Percentiles rank a stretch among this genome's conserved stretches.
Evolutionary conservation across 2,797 vertebrate genomes (phyloP).

Genomic region (Allobates femoralis): DNA sequence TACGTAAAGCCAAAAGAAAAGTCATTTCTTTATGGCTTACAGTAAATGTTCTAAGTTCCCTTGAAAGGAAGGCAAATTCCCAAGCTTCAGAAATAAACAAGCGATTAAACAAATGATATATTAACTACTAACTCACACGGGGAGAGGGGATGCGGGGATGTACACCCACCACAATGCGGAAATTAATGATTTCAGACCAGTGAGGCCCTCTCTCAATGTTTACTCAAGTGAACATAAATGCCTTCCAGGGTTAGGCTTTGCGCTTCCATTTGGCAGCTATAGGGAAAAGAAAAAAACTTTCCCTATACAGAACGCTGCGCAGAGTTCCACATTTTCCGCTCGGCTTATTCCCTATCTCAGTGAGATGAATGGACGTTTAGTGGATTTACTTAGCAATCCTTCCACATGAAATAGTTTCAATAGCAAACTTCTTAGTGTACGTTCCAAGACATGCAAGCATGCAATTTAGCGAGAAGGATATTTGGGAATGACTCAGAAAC

Average conservation of each 20-base stretch:
- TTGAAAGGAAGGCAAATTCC: not conserved
- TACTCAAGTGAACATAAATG: slow-evolving; percentile 50
- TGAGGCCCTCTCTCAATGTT: slow-evolving; percentile 50
- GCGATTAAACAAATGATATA: slow-evolving; percentile 64
- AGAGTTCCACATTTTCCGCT: slow-evolving; percentile 79
- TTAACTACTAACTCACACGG: slow-evolving; percentile 67
- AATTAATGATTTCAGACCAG: slow-evolving; percentile 50
- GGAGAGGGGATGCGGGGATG: slow-evolving; percentile 56
- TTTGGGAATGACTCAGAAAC: slow-evolving; percentile 21
- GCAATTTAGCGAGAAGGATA: slow-evolving; percentile 55
- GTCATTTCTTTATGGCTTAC: not conserved
- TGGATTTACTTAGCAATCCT: slow-evolving; percentile 80
- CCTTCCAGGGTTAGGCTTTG: slow-evolving; percentile 68
- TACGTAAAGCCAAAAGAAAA: too few species aligned
- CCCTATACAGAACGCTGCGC: slow-evolving; percentile 69
- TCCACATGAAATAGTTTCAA: slow-evolving; percentile 80
- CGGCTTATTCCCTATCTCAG: slow-evolving; percentile 71
- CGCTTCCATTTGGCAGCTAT: slow-evolving; percentile 70
- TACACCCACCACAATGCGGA: slow-evolving; percentile 51
- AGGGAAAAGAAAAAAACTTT: slow-evolving; percentile 63
- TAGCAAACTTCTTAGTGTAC: slow-evolving; percentile 71
- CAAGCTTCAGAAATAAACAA: slow-evolving; percentile 10
- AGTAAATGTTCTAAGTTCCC: not conserved
- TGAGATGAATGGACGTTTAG: slow-evolving; percentile 79
- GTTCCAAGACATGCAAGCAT: slow-evolving; percentile 68